phyloP scores from a whole-genome alignment of 2,888 invertebrate genomes.

The Hemistola chrysoprasaria region DNA sequence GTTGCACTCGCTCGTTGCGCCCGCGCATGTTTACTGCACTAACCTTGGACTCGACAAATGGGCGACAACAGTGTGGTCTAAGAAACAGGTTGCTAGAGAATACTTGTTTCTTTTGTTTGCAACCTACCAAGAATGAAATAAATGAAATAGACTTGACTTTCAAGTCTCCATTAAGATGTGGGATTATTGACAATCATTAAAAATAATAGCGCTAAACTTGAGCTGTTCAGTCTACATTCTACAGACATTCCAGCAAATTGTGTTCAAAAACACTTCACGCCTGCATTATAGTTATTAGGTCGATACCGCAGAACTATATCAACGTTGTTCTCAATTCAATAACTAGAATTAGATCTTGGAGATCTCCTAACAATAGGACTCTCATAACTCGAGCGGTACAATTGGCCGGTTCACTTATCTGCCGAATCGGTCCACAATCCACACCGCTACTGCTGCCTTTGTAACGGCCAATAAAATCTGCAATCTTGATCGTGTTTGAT shows the following conservation, averaged over 20 bases:
- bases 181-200: too few species aligned
- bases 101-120: conserved; percentile 7
- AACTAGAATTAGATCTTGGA: conserved; percentile 19
- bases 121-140: conserved; percentile 3
- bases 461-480: conserved; percentile 54
- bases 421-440: conserved; percentile 29
- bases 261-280: conserved; percentile 1
- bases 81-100: conserved; percentile 12
- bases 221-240: too few species aligned
- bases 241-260: too few species aligned
- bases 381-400: conserved; percentile 31
- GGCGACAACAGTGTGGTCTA: conserved; percentile 26
- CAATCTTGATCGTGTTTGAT: conserved; percentile 49
- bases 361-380: conserved; percentile 28
- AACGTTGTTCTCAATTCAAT: conserved; percentile 13
- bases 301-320: conserved; percentile 1
- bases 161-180: too few species aligned
- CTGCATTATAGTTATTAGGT: too few species aligned
- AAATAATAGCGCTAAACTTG: too few species aligned
- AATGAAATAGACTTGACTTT: too few species aligned
- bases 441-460: conserved; percentile 32
- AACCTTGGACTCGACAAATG: conserved; percentile 53
- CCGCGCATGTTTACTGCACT: conserved; percentile 46
- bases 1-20: conserved; percentile 44
- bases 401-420: conserved; percentile 47